These are phyloP conservation scores for Calliphora vomitoria DNA, from an alignment of 2,888 invertebrate genomes.

Conservation along the genomic window DNA sequence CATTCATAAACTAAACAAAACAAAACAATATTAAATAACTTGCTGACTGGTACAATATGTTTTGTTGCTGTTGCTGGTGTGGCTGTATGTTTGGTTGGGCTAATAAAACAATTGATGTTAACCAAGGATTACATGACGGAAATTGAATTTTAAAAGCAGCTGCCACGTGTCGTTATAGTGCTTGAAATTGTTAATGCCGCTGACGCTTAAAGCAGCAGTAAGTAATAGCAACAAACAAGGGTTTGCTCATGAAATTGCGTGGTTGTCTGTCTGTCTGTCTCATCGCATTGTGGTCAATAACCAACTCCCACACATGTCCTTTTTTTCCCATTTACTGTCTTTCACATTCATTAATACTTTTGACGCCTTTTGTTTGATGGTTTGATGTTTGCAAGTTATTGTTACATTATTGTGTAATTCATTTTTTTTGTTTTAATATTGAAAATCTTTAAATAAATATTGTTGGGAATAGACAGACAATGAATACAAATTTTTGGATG, in stretches of 20 bases:
- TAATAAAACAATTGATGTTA: slow-evolving; percentile 81
- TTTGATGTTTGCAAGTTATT: slow-evolving; percentile 64
- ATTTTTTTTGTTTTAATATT: slow-evolving; percentile 45
- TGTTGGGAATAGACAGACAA: slow-evolving; percentile 45
- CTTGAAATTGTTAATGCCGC: slow-evolving; percentile 81
- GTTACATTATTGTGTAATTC: slow-evolving; percentile 46
- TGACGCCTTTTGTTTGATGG: slow-evolving; percentile 70
- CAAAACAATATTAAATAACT: slow-evolving; percentile 56
- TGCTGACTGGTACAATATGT: slow-evolving; percentile 68
- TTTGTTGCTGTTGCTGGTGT: slow-evolving; percentile 22
- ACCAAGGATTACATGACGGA: slow-evolving; percentile 78
- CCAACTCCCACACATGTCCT: slow-evolving; percentile 50
- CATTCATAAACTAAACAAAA: slow-evolving; percentile 40
- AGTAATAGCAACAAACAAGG: slow-evolving; percentile 42
- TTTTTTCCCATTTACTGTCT: not conserved
- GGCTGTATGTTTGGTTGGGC: slow-evolving; percentile 50
- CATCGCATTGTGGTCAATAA: slow-evolving; percentile 56
- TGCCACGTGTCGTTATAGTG: slow-evolving; percentile 84
- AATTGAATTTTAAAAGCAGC: slow-evolving; percentile 85
- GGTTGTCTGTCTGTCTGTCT: slow-evolving; percentile 59
- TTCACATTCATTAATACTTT: slow-evolving; percentile 64
- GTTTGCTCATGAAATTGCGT: slow-evolving; percentile 49
- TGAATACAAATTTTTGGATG: slow-evolving; percentile 20
- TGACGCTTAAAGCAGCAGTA: slow-evolving; percentile 31
- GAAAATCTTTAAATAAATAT: slow-evolving; percentile 67